A percentile compares a stretch with the other conserved stretches of the same genome.
phyloP scores from a whole-genome alignment of 2,797 vertebrate species.

The Gallinago nigripennis region DNA sequence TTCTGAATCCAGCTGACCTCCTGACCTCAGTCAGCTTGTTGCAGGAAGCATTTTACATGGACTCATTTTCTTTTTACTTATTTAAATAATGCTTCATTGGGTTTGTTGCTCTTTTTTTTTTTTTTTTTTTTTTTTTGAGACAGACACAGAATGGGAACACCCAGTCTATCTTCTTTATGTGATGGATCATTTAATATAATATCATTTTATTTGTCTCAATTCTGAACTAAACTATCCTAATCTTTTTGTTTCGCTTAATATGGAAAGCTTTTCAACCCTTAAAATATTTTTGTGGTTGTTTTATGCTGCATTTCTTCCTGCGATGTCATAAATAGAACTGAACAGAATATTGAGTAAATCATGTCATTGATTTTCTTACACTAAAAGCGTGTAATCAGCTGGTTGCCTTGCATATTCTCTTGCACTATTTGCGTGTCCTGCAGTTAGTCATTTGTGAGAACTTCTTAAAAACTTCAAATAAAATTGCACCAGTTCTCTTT shows the following conservation, averaged over 20 bases:
- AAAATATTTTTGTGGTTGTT: neutral
- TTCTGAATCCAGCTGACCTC: neutral
- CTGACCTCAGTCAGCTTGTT: neutral
- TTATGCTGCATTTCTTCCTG: constrained; percentile 26
- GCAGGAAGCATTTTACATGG: neutral
- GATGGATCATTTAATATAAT: constrained; percentile 4
- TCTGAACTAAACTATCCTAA: constrained; percentile 16
- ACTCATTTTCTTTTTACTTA: neutral
- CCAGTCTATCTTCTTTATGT: neutral
- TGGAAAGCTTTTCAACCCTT: neutral
- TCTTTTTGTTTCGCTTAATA: constrained; percentile 44
- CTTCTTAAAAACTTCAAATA: neutral
- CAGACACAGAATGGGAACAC: neutral
- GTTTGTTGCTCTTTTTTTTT: neutral
- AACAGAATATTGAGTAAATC: constrained; percentile 3
- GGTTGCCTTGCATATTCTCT: neutral
- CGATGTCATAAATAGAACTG: constrained; percentile 4
- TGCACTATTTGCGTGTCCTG: neutral
- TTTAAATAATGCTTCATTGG: neutral
- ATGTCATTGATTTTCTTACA: neutral
- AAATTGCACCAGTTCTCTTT: neutral
- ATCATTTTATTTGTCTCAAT: constrained; percentile 31
- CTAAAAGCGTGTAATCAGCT: neutral
- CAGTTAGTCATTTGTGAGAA: neutral
- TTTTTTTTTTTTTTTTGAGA: neutral